Evolutionary conservation across 2,113 vertebrate species (phyloP).

Genomic region (Melanotaenia duboulayi): DNA sequence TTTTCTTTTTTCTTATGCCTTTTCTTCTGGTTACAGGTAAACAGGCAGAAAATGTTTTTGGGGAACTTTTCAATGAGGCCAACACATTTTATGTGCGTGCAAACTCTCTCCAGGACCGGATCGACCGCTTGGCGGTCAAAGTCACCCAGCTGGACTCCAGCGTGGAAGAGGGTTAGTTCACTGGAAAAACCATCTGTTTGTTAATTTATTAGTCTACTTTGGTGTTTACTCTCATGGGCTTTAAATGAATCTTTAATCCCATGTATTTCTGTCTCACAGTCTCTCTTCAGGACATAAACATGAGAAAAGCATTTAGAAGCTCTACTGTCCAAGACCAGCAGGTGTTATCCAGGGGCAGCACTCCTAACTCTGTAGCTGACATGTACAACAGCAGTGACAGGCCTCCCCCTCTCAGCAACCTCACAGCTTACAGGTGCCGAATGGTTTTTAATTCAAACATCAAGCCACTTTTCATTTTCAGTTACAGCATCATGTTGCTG

Average conservation of each 20-base stretch:
- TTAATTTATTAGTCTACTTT: not conserved
- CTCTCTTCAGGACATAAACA: constrained; percentile 96
- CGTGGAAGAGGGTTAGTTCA: constrained; percentile 92
- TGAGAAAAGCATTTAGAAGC: constrained; percentile 95
- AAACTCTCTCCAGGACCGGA: constrained; percentile 96
- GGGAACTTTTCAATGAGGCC: constrained; percentile 95
- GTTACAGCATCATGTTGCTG: not conserved
- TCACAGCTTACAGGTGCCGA: constrained; percentile 90
- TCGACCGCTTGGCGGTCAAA: constrained; percentile 93
- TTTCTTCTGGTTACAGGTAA: constrained; percentile 84
- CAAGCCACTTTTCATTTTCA: not conserved
- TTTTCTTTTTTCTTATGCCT: not conserved
- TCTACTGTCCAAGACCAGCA: constrained; percentile 93
- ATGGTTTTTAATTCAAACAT: not conserved
- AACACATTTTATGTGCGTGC: constrained; percentile 94
- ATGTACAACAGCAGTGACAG: constrained; percentile 90
- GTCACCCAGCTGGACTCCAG: constrained; percentile 87
- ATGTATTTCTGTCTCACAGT: constrained; percentile 78
- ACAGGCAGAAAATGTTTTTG: constrained; percentile 97
- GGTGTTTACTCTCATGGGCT: not conserved
- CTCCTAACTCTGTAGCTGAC: constrained; percentile 87
- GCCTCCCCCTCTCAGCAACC: constrained; percentile 89
- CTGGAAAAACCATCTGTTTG: not conserved
- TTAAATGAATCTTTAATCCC: not conserved
- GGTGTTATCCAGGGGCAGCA: constrained; percentile 91